phyloP scores from a whole-genome alignment of 2,797 vertebrate genomes.

The Eidolon dupreanum region DNA sequence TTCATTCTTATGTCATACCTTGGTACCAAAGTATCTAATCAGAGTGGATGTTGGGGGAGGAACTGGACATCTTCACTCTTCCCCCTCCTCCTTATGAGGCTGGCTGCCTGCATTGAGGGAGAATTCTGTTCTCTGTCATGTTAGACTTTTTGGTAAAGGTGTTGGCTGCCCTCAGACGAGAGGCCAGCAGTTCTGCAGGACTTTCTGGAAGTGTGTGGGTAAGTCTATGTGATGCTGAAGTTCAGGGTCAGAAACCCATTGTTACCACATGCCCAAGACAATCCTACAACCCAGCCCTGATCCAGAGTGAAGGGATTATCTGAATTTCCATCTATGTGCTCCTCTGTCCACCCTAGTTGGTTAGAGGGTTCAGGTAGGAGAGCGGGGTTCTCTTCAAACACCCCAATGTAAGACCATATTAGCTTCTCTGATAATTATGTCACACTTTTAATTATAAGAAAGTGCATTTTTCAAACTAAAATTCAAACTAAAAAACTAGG shows the following conservation, averaged over 20 bases:
- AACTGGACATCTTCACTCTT: background rate
- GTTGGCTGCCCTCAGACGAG: rapidly evolving
- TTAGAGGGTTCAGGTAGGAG: background rate
- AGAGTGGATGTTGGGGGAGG: background rate
- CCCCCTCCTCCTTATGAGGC: background rate
- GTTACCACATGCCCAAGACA: background rate
- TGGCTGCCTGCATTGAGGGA: background rate
- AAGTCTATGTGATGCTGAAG: background rate
- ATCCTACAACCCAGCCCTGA: too few species aligned
- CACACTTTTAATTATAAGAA: background rate
- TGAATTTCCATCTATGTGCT: too few species aligned
- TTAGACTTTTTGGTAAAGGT: background rate
- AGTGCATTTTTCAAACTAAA: background rate
- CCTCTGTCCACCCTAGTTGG: background rate
- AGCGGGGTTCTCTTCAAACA: background rate
- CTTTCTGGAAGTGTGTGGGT: background rate
- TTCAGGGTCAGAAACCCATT: background rate
- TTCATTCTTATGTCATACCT: background rate
- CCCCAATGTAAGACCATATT: background rate
- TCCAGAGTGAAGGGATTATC: background rate
- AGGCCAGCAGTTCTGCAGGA: background rate
- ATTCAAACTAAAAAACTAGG: too few species aligned
- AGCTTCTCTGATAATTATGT: background rate
- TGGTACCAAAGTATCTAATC: background rate
- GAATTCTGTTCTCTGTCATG: background rate